These are phyloP conservation scores for Bombus ignitus DNA, from an alignment of 1,140 invertebrate genomes.

Conservation along the genomic window DNA sequence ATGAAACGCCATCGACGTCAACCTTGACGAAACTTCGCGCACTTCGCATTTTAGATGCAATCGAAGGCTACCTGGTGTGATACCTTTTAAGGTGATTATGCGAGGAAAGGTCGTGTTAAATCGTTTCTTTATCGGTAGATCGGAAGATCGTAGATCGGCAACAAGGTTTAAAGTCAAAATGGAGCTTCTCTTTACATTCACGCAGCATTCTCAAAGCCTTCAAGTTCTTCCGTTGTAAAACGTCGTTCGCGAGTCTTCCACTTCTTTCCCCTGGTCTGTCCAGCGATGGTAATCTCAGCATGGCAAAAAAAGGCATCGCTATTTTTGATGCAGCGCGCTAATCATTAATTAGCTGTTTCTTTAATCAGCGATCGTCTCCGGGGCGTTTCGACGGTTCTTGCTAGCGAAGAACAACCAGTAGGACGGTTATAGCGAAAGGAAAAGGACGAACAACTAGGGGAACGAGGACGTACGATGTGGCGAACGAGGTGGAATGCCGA, in stretches of 20 bases:
- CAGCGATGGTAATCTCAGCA: background rate
- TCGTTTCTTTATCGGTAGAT: background rate
- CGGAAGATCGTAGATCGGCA: background rate
- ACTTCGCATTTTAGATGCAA: background rate
- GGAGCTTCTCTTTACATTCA: too few species aligned
- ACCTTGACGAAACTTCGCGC: background rate
- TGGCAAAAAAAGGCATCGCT: conserved; percentile 28
- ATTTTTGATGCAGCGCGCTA: conserved; percentile 62
- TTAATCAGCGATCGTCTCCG: conserved; percentile 56
- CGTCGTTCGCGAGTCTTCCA: background rate
- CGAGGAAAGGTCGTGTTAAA: background rate
- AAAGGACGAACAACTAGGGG: background rate
- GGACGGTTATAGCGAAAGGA: too few species aligned
- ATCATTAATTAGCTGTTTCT: conserved; percentile 72
- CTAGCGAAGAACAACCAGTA: background rate
- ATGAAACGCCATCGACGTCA: background rate
- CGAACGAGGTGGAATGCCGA: conserved; percentile 63
- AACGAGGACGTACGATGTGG: conserved; percentile 50
- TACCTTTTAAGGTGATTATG: background rate
- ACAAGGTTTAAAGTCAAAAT: background rate
- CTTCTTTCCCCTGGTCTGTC: background rate
- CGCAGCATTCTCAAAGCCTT: background rate
- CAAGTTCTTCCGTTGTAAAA: background rate
- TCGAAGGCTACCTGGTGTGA: background rate
- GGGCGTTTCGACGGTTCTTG: conserved; percentile 56